phyloP scores from a whole-genome alignment of 2,888 invertebrate species.

The Mamestra brassicae region DNA sequence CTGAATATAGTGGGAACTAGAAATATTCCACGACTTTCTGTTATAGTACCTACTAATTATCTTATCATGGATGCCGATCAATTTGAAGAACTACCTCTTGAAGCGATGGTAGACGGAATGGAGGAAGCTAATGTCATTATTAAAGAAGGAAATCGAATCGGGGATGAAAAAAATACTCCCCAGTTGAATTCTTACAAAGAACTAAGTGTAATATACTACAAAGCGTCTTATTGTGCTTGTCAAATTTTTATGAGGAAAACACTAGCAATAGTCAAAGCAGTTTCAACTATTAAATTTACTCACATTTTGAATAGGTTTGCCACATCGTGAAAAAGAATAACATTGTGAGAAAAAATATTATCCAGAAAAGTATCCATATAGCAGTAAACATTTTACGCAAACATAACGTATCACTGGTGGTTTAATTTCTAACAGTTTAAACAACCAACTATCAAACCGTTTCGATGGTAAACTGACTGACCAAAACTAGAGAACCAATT shows the following conservation, averaged over 20 bases:
- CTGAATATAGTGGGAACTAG: constrained; percentile 13
- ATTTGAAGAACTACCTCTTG: constrained; percentile 21
- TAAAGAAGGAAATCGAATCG: not conserved
- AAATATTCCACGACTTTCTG: constrained; percentile 26
- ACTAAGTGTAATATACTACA: not conserved
- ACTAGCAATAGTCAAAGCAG: not conserved
- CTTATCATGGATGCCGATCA: constrained; percentile 24
- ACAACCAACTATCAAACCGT: not conserved
- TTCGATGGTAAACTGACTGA: not conserved
- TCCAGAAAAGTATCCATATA: not conserved
- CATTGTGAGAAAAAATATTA: not conserved
- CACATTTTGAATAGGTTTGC: not conserved
- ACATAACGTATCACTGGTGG: not conserved
- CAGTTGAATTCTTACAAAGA: not conserved
- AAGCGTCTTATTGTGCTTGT: not conserved
- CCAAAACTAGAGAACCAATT: not conserved
- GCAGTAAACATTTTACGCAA: not conserved
- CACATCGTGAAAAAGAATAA: not conserved
- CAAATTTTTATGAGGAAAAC: too few species aligned
- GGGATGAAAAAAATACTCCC: not conserved
- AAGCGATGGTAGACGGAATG: not conserved
- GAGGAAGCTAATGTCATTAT: not conserved
- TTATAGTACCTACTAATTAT: constrained; percentile 21
- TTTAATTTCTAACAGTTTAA: not conserved
- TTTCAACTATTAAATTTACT: not conserved